Percentiles rank a stretch among this genome's conserved stretches.
These are phyloP conservation scores for Drosophila picticornis DNA, from an alignment of 2,888 invertebrate species.

Conservation along the genomic window DNA sequence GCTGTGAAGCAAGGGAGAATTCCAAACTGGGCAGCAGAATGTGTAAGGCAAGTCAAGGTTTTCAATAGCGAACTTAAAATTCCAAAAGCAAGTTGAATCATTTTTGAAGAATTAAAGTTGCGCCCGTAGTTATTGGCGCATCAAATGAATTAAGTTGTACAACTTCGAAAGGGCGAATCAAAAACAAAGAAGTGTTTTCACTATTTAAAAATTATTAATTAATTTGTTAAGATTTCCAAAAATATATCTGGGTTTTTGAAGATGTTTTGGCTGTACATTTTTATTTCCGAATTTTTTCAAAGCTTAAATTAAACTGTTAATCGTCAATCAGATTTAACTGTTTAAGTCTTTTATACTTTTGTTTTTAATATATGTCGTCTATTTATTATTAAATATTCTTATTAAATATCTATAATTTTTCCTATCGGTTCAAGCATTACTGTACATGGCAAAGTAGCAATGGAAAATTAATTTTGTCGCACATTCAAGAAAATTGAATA, in stretches of 20 bases:
- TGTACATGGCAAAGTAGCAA: not conserved
- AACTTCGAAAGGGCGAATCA: not conserved
- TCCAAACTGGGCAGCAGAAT: conserved; percentile 10
- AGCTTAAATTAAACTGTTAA: no score
- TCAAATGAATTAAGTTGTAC: not conserved
- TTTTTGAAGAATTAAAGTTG: not conserved
- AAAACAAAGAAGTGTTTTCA: not conserved
- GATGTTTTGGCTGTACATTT: not conserved
- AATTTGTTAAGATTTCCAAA: not conserved
- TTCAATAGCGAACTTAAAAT: not conserved
- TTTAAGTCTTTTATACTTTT: no score
- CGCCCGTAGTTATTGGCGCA: not conserved
- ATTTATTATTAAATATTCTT: no score
- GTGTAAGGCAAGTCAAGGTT: conserved; percentile 4
- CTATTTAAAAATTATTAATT: not conserved
- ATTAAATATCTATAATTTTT: no score
- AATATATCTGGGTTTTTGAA: not conserved
- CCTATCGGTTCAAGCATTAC: not conserved
- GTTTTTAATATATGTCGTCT: not conserved
- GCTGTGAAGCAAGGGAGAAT: conserved; percentile 9
- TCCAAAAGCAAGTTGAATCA: not conserved
- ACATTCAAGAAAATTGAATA: not conserved
- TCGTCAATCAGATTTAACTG: no score
- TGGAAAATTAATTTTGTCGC: not conserved
- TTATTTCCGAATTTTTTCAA: not conserved